Percentiles rank a stretch among this genome's conserved stretches.
Conservation (phyloP, 2,888 invertebrate species). For the Timema podura region DNA sequence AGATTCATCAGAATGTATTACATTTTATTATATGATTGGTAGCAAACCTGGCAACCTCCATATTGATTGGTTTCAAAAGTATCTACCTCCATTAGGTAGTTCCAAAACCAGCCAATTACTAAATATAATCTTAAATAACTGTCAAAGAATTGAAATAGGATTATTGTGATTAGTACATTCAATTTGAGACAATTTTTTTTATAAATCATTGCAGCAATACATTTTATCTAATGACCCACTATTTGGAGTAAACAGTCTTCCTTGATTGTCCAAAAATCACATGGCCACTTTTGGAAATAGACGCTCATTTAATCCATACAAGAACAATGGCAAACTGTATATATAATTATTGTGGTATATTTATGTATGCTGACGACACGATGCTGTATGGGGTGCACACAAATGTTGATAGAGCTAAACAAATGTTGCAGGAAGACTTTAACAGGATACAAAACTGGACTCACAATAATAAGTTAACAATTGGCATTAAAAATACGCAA, state of each 20-base stretch:
- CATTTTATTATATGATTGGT: not conserved
- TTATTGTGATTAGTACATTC: not conserved
- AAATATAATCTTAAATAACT: not conserved
- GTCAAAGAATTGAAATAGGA: not conserved
- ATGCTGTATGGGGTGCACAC: too few relatives aligned
- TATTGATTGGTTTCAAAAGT: not conserved
- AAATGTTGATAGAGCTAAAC: too few relatives aligned
- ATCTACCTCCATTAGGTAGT: not conserved
- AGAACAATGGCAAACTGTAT: too few relatives aligned
- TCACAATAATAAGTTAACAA: too few relatives aligned
- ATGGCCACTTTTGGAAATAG: constrained; percentile 4
- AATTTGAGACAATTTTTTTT: not conserved
- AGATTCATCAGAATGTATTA: not conserved
- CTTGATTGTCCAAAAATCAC: not conserved
- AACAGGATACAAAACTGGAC: too few relatives aligned
- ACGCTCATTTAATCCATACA: not conserved
- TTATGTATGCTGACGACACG: too few relatives aligned
- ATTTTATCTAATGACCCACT: too few relatives aligned
- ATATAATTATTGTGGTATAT: too few relatives aligned
- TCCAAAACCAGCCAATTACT: constrained; percentile 4
- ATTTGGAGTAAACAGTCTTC: not conserved
- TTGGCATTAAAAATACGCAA: too few relatives aligned
- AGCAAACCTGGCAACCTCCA: not conserved
- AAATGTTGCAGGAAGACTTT: too few relatives aligned
- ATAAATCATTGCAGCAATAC: not conserved